phyloP scores from a whole-genome alignment of 2,113 vertebrate genomes.

The Rallus limicola region DNA sequence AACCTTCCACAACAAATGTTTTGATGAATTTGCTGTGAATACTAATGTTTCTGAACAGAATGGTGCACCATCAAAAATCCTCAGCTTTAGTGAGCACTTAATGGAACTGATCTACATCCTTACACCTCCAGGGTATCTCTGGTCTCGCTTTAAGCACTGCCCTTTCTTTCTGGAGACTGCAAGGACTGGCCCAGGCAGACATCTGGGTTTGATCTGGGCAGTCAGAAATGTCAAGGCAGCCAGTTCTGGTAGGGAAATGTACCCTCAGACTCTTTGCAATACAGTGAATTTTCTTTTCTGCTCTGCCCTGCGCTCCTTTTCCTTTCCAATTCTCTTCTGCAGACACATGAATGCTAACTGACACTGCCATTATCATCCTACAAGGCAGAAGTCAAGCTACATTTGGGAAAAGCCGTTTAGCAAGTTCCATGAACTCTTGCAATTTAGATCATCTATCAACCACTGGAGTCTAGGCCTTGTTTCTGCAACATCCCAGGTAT shows the following conservation, averaged over 20 bases:
- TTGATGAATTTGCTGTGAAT: background rate
- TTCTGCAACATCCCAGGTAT: background rate
- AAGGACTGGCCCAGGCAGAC: background rate
- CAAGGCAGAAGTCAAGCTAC: constrained; percentile 17
- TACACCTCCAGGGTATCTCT: background rate
- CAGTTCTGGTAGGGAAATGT: background rate
- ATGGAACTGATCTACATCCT: rapidly evolving
- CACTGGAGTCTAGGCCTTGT: background rate
- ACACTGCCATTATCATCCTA: background rate
- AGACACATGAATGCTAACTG: background rate
- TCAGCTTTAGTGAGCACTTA: background rate
- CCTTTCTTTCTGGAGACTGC: background rate
- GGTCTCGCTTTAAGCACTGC: background rate
- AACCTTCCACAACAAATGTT: background rate
- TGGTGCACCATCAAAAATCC: background rate
- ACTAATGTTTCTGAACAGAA: background rate
- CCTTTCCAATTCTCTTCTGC: background rate
- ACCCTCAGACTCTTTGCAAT: background rate
- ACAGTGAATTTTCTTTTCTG: background rate
- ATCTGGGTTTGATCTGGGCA: background rate
- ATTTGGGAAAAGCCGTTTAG: background rate
- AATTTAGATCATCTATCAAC: constrained; percentile 15
- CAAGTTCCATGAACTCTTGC: background rate
- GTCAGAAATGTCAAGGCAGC: background rate
- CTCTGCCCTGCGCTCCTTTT: background rate